Evolutionary conservation across 2,797 vertebrate genomes (phyloP).

Genomic region (Chelonia mydas): DNA sequence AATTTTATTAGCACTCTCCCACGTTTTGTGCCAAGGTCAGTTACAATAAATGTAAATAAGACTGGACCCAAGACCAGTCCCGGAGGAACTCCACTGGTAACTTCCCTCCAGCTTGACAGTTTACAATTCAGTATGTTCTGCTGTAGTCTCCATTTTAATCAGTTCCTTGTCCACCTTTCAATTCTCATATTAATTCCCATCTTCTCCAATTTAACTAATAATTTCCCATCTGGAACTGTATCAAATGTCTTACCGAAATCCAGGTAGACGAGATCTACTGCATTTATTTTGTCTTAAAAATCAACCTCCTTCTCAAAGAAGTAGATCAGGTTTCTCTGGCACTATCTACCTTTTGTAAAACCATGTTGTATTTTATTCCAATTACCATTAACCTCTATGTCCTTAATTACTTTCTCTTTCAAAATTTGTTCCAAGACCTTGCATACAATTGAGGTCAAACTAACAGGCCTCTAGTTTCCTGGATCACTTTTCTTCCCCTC

Average conservation of each 20-base stretch:
- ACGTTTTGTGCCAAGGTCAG: not conserved
- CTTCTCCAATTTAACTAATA: not conserved
- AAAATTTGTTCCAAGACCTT: not conserved
- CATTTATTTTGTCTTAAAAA: not conserved
- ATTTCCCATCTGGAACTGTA: not conserved
- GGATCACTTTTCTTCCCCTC: too few species aligned
- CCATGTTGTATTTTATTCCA: not conserved
- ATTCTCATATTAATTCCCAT: not conserved
- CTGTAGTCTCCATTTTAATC: not conserved
- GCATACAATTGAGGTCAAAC: not conserved
- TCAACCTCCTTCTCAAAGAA: not conserved
- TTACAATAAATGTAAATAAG: not conserved
- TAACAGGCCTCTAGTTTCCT: not conserved
- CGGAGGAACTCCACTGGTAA: not conserved
- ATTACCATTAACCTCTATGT: not conserved
- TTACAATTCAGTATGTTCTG: too few species aligned
- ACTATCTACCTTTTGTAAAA: not conserved
- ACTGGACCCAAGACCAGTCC: not conserved
- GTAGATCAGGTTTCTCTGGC: not conserved
- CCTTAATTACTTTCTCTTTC: not conserved
- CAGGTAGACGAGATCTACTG: not conserved
- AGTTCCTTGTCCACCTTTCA: not conserved
- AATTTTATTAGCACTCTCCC: not conserved
- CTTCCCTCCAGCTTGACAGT: not conserved
- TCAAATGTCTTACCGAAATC: not conserved